A percentile compares a stretch with the other conserved stretches of the same genome.
phyloP scores from a whole-genome alignment of 2,797 vertebrate genomes.

The Gymnoscopelus braueri region DNA sequence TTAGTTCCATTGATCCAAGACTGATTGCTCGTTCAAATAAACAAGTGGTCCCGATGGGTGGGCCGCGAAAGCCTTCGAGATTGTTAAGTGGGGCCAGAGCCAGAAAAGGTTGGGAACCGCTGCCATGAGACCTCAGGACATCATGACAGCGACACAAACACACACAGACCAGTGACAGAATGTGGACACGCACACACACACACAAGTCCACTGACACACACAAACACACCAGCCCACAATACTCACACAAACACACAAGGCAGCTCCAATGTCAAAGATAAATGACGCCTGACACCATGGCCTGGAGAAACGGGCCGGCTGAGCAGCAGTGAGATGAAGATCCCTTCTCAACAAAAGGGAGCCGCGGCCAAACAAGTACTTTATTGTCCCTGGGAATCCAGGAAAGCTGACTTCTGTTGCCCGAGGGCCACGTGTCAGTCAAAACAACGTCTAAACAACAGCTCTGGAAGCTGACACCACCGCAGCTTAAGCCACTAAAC shows the following conservation, averaged over 20 bases:
- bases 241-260: slow-evolving; percentile 50
- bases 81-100: too few species aligned
- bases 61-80: too few species aligned
- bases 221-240: slow-evolving; percentile 3
- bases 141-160: background rate
- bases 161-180: slow-evolving; percentile 3
- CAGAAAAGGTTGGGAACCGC: too few species aligned
- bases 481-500: slow-evolving; percentile 55
- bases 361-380: slow-evolving; percentile 75
- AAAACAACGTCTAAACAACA: slow-evolving; percentile 74
- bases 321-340: slow-evolving; percentile 77
- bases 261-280: slow-evolving; percentile 72
- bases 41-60: too few species aligned
- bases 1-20: too few species aligned
- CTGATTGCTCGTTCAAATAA: too few species aligned
- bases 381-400: slow-evolving; percentile 70
- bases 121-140: too few species aligned
- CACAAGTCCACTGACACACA: slow-evolving; percentile 16
- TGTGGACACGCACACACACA: slow-evolving; percentile 2
- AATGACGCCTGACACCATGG: slow-evolving; percentile 76
- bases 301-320: slow-evolving; percentile 72
- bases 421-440: slow-evolving; percentile 77
- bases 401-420: slow-evolving; percentile 66
- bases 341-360: slow-evolving; percentile 77
- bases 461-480: slow-evolving; percentile 68